Evolutionary conservation across 2,113 vertebrate species (phyloP).

Genomic region (Forbesichthys agassizii): DNA sequence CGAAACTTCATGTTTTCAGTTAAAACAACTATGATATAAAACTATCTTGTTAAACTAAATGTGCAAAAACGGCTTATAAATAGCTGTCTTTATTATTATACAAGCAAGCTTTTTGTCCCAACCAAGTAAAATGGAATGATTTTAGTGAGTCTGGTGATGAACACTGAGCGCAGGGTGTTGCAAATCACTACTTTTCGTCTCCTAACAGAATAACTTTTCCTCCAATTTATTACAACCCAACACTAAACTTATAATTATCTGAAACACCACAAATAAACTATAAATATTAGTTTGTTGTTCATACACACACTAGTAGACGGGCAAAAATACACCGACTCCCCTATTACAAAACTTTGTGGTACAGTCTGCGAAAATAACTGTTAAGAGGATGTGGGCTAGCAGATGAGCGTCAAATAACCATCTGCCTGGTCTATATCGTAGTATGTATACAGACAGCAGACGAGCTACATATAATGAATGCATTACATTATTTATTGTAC

Average conservation of each 20-base stretch:
- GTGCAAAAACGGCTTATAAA: not conserved
- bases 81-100: not conserved
- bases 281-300: not conserved
- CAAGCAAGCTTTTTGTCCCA: slow-evolving; percentile 42
- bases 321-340: slow-evolving; percentile 26
- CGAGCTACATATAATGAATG: too few species aligned
- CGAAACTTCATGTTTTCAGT: slow-evolving; percentile 26
- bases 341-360: slow-evolving; percentile 66
- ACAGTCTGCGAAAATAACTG: slow-evolving; percentile 67
- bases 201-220: not conserved
- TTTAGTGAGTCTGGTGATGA: slow-evolving; percentile 1
- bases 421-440: too few species aligned
- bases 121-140: slow-evolving; percentile 39
- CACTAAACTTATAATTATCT: not conserved
- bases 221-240: not conserved
- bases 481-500: too few species aligned
- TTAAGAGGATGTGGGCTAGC: slow-evolving; percentile 18
- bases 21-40: slow-evolving; percentile 24
- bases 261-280: too few species aligned
- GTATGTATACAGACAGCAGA: too few species aligned
- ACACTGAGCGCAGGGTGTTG: not conserved
- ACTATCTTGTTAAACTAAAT: not conserved
- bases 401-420: not conserved
- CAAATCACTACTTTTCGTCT: too few species aligned
- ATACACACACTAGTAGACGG: not conserved